Evolutionary conservation across 2,888 invertebrate genomes (phyloP).

Genomic region (Dryobotodes eremita): DNA sequence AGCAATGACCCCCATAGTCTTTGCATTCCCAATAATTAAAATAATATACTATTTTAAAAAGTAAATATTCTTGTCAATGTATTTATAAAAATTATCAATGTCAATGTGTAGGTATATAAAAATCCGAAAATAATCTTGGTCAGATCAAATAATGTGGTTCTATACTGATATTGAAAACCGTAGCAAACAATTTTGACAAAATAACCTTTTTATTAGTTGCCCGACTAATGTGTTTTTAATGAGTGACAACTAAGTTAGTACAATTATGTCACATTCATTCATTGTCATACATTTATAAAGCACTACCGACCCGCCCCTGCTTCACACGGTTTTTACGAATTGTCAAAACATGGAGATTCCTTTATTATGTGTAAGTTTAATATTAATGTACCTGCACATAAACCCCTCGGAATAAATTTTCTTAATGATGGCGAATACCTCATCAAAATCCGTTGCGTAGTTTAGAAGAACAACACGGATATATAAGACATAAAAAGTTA

Average conservation of each 20-base stretch:
- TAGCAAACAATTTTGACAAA: background rate
- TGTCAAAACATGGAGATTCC: background rate
- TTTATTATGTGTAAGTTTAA: too few relatives aligned
- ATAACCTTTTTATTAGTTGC: background rate
- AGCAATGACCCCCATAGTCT: too few relatives aligned
- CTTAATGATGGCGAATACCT: background rate
- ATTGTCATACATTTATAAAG: background rate
- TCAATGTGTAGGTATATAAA: too few relatives aligned
- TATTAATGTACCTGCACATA: too few relatives aligned
- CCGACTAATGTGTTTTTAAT: constrained; percentile 26
- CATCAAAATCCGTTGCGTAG: background rate
- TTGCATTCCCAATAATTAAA: too few relatives aligned
- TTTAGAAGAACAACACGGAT: background rate
- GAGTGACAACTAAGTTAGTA: background rate
- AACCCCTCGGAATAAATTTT: background rate
- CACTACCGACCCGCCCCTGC: background rate
- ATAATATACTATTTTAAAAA: too few relatives aligned
- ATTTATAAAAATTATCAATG: too few relatives aligned
- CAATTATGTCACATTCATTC: too few relatives aligned
- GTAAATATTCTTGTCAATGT: too few relatives aligned
- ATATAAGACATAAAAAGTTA: background rate
- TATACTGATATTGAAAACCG: background rate
- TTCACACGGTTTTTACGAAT: background rate
- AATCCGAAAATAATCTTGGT: too few relatives aligned
- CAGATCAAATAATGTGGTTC: background rate